Evolutionary conservation across 2,888 invertebrate genomes (phyloP), one percentile per base, ranked within the genome.

Genomic region (Agriopis marginaria): DNA sequence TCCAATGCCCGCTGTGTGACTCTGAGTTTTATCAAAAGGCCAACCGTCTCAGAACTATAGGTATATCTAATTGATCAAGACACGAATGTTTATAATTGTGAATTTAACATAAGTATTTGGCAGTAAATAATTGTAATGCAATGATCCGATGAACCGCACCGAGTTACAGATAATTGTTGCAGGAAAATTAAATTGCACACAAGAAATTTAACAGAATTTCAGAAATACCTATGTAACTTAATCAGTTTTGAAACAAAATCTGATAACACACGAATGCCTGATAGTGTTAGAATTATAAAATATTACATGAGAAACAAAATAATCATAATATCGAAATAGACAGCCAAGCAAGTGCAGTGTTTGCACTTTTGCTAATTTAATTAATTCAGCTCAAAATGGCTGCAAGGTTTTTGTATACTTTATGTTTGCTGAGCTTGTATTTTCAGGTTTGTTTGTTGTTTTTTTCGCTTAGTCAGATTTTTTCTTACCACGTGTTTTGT

Each of bases 221-320:
- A 40, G n/a, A 14, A 40, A 55, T 17, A 8, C n/a, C 5, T 32
- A 10, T 10, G 39, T 59, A 17, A 49, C n/a, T 7, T 69, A 17
- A 47, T 60, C 54, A 9, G 49, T 49, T 49, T 44, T 14, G 6
- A 17, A 23, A 10, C 14, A 49, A 65, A 40, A 63, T 70, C 53
- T 47, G 70, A 70, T 70, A 66, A 8, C 32, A 17, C 70, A 70
- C 70, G 70, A 63, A n/a, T 40, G 0, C 5, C 3, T 39, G 70
- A 70, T 70, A 70, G 59, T 12, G 39, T 7, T 3, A 14, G 12
- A 14, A n/a, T 53, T 68, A 68, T 47, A 63, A 53, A 58, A 47
- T 56, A 45, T 40, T 14, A 53, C 12, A 10, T n/a, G 32, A 53
- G 12, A n/a, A 32, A 12, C 23, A 12, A 49, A 39, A 39, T 32